phyloP scores from a whole-genome alignment of 1,140 invertebrate species.

The Heliothis virescens region DNA sequence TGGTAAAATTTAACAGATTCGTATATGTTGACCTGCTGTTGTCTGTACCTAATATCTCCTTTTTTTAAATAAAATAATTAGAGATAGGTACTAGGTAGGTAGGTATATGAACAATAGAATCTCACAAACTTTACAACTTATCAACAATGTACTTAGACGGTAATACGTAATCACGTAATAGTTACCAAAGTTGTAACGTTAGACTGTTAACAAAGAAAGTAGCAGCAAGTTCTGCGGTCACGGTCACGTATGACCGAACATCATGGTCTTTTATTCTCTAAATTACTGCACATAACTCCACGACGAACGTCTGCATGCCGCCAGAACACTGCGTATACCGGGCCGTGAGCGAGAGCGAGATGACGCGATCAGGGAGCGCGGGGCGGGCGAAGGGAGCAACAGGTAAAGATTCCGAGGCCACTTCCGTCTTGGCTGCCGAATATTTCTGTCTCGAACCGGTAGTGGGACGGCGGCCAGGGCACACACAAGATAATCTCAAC shows the following conservation, averaged over 20 bases:
- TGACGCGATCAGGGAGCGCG: conserved; percentile 65
- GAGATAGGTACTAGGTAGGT: too few relatives aligned
- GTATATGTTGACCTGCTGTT: too few relatives aligned
- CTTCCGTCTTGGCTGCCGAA: conserved; percentile 86
- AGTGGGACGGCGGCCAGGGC: conserved; percentile 81
- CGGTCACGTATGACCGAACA: conserved; percentile 77
- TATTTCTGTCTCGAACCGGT: conserved; percentile 86
- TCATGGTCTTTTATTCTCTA: conserved; percentile 78
- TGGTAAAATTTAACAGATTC: too few relatives aligned
- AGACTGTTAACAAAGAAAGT: conserved; percentile 73
- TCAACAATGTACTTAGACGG: neutral
- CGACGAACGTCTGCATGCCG: conserved; percentile 61
- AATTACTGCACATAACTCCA: conserved; percentile 78
- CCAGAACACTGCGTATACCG: conserved; percentile 56
- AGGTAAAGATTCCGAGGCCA: conserved; percentile 86
- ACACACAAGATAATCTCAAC: conserved; percentile 67
- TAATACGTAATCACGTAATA: conserved; percentile 46
- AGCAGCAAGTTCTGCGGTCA: conserved; percentile 76
- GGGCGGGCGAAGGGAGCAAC: conserved; percentile 84
- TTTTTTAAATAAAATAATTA: too few relatives aligned
- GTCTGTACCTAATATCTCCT: too few relatives aligned
- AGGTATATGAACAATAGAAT: too few relatives aligned
- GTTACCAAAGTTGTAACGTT: conserved; percentile 57
- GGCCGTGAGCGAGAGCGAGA: conserved; percentile 64
- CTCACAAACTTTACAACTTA: conserved; percentile 4